Conservation (phyloP, 2,797 vertebrate genomes). For the Brotogeris chrysoptera region DNA sequence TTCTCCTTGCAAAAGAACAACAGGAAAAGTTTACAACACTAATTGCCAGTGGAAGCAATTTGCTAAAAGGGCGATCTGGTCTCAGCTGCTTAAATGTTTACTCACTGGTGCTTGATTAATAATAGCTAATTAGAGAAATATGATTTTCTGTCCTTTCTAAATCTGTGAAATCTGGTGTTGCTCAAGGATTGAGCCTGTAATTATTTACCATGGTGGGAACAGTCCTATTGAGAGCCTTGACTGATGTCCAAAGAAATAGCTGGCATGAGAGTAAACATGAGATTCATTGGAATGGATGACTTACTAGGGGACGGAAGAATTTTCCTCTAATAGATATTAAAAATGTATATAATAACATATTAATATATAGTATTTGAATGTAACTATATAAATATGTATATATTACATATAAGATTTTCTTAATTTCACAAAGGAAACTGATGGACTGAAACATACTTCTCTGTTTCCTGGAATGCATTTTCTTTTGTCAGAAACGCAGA, state of each 20-base stretch:
- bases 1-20: background rate
- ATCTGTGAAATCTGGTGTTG: slow-evolving; percentile 17
- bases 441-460: background rate
- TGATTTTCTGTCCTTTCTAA: slow-evolving; percentile 3
- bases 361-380: background rate
- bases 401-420: background rate
- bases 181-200: slow-evolving; percentile 9
- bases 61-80: background rate
- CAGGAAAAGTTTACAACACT: background rate
- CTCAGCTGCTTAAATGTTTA: slow-evolving; percentile 47
- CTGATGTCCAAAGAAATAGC: background rate
- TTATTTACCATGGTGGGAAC: background rate
- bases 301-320: background rate
- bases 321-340: background rate
- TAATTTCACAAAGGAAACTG: background rate
- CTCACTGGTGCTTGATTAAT: slow-evolving; percentile 18
- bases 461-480: background rate
- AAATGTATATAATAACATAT: background rate
- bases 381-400: background rate
- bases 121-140: slow-evolving; percentile 46
- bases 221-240: background rate
- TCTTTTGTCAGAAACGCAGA: background rate
- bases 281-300: background rate
- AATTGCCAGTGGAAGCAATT: background rate
- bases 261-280: background rate